Percentiles rank a stretch among this genome's conserved stretches.
phyloP scores from a whole-genome alignment of 2,113 vertebrate genomes.

The mouse (Mus musculus) region GRCm39 chr8:113630001-113630500 shows the following conservation, averaged over 20 bases:
- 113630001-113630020: neutral
- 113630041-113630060: neutral
- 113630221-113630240: neutral
- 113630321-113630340: neutral
- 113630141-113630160: neutral
- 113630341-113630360: neutral
- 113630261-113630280: neutral
- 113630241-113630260: neutral
- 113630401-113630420: neutral
- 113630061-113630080: neutral
- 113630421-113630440: neutral
- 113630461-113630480: neutral
- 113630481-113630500: neutral
- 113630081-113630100: neutral
- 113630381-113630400: neutral
- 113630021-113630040: neutral
- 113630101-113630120: neutral
- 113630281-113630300: neutral
- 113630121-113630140: neutral
- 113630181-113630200: neutral
- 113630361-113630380: neutral
- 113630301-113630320: fast-evolving
- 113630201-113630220: fast-evolving
- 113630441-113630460: neutral
- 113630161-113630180: neutral